Percentiles rank a stretch among this genome's conserved stretches.
These are phyloP conservation scores for Percopsis omiscomaycus DNA, from an alignment of 2,797 vertebrate genomes.

Conservation along the genomic window DNA sequence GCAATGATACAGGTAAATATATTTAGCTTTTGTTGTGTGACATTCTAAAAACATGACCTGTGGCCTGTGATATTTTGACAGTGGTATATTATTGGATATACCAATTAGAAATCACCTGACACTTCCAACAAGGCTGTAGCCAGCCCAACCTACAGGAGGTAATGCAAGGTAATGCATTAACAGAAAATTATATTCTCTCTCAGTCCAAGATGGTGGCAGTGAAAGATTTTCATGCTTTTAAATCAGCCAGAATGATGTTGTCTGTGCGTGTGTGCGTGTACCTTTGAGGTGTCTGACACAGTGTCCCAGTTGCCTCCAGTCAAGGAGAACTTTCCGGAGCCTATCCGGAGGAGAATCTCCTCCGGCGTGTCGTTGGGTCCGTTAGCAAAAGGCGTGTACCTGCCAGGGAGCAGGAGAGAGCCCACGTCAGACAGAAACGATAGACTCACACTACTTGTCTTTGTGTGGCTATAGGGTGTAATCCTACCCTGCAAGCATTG, in stretches of 20 bases:
- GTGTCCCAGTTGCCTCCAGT: constrained; percentile 97
- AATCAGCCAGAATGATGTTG: neutral
- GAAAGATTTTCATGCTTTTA: neutral
- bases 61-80: too few species aligned
- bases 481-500: constrained; percentile 95
- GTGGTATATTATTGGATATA: too few species aligned
- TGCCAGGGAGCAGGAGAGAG: constrained; percentile 47
- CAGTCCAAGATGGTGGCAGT: neutral
- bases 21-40: too few species aligned
- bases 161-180: too few species aligned
- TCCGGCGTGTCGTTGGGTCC: constrained; percentile 97
- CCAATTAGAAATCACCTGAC: too few species aligned
- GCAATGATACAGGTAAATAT: too few species aligned
- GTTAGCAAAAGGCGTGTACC: constrained; percentile 95
- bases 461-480: neutral
- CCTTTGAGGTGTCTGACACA: constrained; percentile 96
- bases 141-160: too few species aligned
- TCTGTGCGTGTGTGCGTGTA: constrained; percentile 47
- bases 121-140: too few species aligned
- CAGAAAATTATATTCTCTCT: too few species aligned
- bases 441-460: neutral
- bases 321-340: constrained; percentile 94
- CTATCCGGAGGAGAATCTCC: constrained; percentile 93
- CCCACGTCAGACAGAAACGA: neutral
- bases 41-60: too few species aligned